Evolutionary conservation across 2,113 vertebrate genomes (phyloP), one percentile per base, ranked within the genome.

Genomic region (Xiphophorus hellerii): DNA sequence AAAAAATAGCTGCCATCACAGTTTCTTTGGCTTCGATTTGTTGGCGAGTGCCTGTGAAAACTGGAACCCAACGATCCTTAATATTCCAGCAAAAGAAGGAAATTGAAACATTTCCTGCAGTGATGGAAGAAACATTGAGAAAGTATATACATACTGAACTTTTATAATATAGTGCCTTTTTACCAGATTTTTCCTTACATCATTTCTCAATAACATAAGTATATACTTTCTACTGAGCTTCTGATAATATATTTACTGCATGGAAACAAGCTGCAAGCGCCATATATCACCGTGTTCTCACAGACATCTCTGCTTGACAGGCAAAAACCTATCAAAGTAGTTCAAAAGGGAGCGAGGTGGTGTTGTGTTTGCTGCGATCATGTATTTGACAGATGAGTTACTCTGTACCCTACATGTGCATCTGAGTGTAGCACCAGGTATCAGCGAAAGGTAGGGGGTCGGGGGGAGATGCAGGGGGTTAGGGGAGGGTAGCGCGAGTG

Each of bases 371-470:
- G 82, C 71, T 73, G 84, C 69, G 75, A 70, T 82, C 74, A 81
- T 68, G 72, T 77, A 83, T 84, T 73, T 82, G 84, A 85, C 84
- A 88, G 86, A 90, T 86, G 88, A 91, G 87, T 74, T 87, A 77
- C 65, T 79, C 74, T 76, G 83, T 77, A 81, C 75, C 85, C 88
- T 84, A 80, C 77, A 84, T 87, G 80, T 84, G 86, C 71, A 66
- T 81, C 74, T 81, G 81, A 80, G 88, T 75, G 83, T 81, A 80
- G 76, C 86, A 87, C 89, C 78, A 84, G 88, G 86, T 84, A 77
- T 84, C 80, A 78, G 86, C 7, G 25, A 66, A 75, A 71, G 68
- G 48, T 61, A 62, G 33, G 69, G 44, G 62, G 2, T 11, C 51
- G 31, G 66, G 51, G 72, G 64, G 71, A 2, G 10, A 2, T 3